Percentiles rank a stretch among this genome's conserved stretches.
These are phyloP conservation scores for Kryphioiulus occultus DNA, from an alignment of 2,888 invertebrate genomes.

Conservation along the genomic window DNA sequence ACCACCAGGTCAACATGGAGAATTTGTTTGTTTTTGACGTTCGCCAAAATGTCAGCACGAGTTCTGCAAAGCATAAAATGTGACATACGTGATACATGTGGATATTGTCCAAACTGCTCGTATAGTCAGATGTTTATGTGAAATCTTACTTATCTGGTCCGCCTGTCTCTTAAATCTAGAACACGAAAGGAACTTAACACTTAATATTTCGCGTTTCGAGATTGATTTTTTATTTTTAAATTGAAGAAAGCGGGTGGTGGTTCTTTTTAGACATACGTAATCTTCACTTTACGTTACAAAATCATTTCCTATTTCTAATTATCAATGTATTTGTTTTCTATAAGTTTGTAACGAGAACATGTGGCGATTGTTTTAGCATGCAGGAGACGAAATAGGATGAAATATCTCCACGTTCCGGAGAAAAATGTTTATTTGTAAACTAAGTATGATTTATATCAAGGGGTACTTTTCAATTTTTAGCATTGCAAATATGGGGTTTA, in stretches of 20 bases:
- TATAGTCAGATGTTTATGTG: background rate
- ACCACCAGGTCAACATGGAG: background rate
- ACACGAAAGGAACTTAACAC: background rate
- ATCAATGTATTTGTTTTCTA: too few species aligned
- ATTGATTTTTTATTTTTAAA: background rate
- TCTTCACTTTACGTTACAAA: too few species aligned
- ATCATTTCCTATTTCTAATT: too few species aligned
- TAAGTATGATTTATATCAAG: too few species aligned
- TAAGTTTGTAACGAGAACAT: too few species aligned
- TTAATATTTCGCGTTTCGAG: background rate
- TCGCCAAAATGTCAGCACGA: constrained; percentile 8
- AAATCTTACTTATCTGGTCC: background rate
- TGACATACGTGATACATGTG: background rate
- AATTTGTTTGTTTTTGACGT: background rate
- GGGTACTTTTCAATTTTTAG: too few species aligned
- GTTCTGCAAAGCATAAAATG: constrained; percentile 25
- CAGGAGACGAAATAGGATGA: too few species aligned
- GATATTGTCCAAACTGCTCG: constrained; percentile 3
- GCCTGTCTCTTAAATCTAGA: constrained; percentile 10
- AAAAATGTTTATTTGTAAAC: too few species aligned
- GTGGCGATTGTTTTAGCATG: too few species aligned
- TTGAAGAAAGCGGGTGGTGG: background rate
- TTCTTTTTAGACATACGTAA: background rate
- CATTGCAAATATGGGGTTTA: too few species aligned
- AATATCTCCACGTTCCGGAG: too few species aligned